Base-by-base conservation (phyloP, 2,888 invertebrate species). In the Drosophila neutralis region DNA sequence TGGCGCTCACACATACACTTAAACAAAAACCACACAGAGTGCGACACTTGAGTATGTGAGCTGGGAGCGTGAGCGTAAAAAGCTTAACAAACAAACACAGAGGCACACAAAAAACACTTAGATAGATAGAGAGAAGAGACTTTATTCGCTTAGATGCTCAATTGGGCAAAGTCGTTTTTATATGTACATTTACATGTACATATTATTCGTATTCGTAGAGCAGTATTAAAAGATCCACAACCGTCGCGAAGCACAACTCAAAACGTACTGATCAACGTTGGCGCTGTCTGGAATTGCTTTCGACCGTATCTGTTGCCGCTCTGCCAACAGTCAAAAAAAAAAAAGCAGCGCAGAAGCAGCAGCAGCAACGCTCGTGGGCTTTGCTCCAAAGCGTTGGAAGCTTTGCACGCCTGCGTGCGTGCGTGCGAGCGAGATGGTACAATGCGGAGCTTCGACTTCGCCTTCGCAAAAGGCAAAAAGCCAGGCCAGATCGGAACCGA, bases 211-310 rank as follows among this genome's bases (percentile, higher is more conserved):
- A 54, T 69, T 77, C 74, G 78, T 73, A 69, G 75, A 83, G 78
- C 85, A 77, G 73, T 38, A 4, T 45, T 59, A 76, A 80, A 79
- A 86, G 87, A 87, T 83, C 82, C 77, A 59, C 90, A 84, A 92
- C 92, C 92, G 91, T 89, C 91, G 90, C 91, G 88, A 78, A 89
- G 84, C 91, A 90, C 91, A 89, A 91, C 90, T 91, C 88, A 90
- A 91, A 91, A 85, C 89, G 86, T 90, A 92, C 92, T 92, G 92
- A 92, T 92, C 91, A 82, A 0, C 76, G 76, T 56, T 78, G 74
- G 53, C 57, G 71, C 63, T 73, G 84, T 80, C 87, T 84, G 86
- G 87, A 89, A 78, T 75, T 69, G 85, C 89, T 89, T 82, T 89
- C 81, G 74, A 73, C 74, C 79, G 89, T 87, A 84, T 82, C 86